phyloP scores from a whole-genome alignment of 2,113 vertebrate genomes.

The Myotis davidii region DNA sequence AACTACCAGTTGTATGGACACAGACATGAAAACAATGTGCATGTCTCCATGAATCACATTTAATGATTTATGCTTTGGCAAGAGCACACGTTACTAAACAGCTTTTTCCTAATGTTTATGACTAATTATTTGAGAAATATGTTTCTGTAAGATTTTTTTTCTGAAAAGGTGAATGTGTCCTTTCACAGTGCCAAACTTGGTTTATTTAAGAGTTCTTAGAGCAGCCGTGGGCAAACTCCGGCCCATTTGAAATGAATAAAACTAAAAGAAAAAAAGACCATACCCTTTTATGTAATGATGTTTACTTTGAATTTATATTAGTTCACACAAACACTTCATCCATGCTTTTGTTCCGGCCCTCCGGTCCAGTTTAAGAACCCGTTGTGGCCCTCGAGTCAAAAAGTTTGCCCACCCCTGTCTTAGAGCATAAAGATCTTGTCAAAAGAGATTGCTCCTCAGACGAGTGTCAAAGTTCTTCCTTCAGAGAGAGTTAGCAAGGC shows the following conservation, averaged over 20 bases:
- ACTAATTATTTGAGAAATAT: slow-evolving; percentile 36
- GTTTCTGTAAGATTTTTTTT: not conserved
- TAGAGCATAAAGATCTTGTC: slow-evolving; percentile 28
- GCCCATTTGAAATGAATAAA: too few species aligned
- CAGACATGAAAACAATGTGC: not conserved
- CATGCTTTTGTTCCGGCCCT: too few species aligned
- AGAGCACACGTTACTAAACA: not conserved
- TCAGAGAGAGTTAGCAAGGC: not conserved
- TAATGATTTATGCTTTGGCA: slow-evolving; percentile 5
- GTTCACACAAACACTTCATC: too few species aligned
- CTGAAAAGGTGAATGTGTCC: not conserved
- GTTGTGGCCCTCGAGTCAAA: too few species aligned
- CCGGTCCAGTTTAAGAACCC: too few species aligned
- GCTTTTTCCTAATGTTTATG: not conserved
- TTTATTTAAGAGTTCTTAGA: slow-evolving; percentile 23
- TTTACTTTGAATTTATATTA: too few species aligned
- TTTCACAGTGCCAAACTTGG: not conserved
- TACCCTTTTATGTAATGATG: too few species aligned
- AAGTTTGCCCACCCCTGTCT: too few species aligned
- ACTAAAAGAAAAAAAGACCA: too few species aligned
- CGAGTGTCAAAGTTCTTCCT: not conserved
- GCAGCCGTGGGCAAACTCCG: too few species aligned
- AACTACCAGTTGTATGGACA: not conserved
- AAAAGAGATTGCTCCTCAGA: not conserved
- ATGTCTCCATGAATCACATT: not conserved